A percentile compares a stretch with the other conserved stretches of the same genome.
Evolutionary conservation across 2,797 vertebrate species (phyloP).

Genomic region (Odontamblyopus rebecca): DNA sequence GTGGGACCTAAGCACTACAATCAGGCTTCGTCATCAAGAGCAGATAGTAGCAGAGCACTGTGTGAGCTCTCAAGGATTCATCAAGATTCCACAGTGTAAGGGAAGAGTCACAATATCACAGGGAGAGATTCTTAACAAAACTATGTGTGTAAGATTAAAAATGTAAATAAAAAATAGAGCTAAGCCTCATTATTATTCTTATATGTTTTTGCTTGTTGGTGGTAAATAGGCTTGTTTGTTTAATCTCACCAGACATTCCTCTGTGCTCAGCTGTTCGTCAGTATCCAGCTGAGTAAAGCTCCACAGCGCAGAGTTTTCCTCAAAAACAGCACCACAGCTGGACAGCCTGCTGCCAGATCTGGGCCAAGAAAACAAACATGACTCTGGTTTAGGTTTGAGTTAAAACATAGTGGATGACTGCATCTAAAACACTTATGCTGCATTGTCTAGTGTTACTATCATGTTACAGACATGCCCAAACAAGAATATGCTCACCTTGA

Average conservation of each 20-base stretch:
- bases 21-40: slow-evolving; percentile 44
- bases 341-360: slow-evolving; percentile 64
- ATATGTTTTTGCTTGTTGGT: slow-evolving; percentile 4
- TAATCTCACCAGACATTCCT: slow-evolving; percentile 67
- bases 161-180: not conserved
- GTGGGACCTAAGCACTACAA: slow-evolving; percentile 43
- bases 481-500: slow-evolving; percentile 74
- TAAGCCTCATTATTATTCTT: not conserved
- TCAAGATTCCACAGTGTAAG: slow-evolving; percentile 13
- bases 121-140: not conserved
- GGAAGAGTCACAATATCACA: slow-evolving; percentile 12
- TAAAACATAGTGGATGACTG: slow-evolving; percentile 11
- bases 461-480: not conserved
- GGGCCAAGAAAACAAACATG: slow-evolving; percentile 40
- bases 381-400: slow-evolving; percentile 17
- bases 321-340: slow-evolving; percentile 49
- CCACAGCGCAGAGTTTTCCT: slow-evolving; percentile 59
- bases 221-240: slow-evolving; percentile 28
- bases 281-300: slow-evolving; percentile 55
- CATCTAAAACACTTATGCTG: not conserved
- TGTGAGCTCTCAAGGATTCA: slow-evolving; percentile 32
- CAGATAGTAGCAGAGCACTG: slow-evolving; percentile 34
- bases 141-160: not conserved
- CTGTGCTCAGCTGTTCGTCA: slow-evolving; percentile 51
- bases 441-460: not conserved